A percentile compares a stretch with the other conserved stretches of the same genome.
Evolutionary conservation across 2,888 invertebrate genomes (phyloP).

Genomic region (Dichetophora obliterata): DNA sequence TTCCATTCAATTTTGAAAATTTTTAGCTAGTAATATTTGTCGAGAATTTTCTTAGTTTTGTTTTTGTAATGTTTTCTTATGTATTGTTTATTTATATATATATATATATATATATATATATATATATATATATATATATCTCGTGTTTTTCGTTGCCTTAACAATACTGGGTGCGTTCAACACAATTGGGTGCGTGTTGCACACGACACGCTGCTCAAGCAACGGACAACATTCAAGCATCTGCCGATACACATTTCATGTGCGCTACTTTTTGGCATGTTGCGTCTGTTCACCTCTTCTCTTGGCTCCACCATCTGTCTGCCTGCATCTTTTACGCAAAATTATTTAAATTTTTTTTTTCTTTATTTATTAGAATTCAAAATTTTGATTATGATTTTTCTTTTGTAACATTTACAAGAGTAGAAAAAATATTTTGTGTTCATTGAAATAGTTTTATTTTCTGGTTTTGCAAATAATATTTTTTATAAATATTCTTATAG

Average conservation of each 20-base stretch:
- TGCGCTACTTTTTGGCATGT: background rate
- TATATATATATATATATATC: background rate
- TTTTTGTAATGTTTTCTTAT: background rate
- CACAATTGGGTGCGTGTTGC: constrained; percentile 57
- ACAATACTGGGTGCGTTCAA: constrained; percentile 52
- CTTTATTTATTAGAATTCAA: background rate
- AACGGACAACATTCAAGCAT: background rate
- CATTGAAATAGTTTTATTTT: constrained; percentile 40
- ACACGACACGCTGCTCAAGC: constrained; percentile 45
- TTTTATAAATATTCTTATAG: too few species aligned
- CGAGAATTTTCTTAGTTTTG: background rate
- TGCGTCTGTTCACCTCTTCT: too few species aligned
- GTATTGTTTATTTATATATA: background rate
- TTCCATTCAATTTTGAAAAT: background rate
- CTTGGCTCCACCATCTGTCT: background rate
- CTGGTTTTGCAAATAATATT: constrained; percentile 31
- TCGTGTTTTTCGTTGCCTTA: background rate
- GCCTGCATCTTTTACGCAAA: background rate
- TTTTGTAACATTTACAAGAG: constrained; percentile 23
- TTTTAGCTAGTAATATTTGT: background rate
- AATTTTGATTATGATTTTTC: constrained; percentile 20
- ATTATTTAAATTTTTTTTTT: background rate
- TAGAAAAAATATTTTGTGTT: constrained; percentile 25
- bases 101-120: too few species aligned
- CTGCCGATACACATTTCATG: background rate